Evolutionary conservation across 2,888 invertebrate genomes (phyloP), one percentile per base, ranked within the genome.

Genomic region (Ophion costatus): DNA sequence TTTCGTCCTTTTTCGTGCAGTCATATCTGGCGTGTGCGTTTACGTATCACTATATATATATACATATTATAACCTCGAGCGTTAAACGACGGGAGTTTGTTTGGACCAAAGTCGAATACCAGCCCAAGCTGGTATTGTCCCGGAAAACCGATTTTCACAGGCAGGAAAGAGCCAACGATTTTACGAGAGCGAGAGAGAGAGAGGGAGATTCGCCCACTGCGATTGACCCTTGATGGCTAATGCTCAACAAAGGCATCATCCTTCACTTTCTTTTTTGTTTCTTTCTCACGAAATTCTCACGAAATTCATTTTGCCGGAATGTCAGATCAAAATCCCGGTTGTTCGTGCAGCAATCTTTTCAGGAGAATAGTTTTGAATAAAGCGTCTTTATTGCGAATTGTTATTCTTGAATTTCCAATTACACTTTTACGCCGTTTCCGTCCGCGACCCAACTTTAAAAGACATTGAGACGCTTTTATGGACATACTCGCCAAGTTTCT

Each of bases 1-100:
- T 74, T 57, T 56, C 64, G 0, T 4, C 29, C 45, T 14, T 61
- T 57, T 80, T 74, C 38, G 5, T 57, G 17, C 63, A 33, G 17
- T 14, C 45, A 14, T 11, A 4, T 45, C 14, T 14, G 45, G 4
- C 45, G 45, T 24, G 7, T 20, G 20, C 14, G 10, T 38, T 73
- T 24, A n/a, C 38, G 38, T 38, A 38, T 38, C 2, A 45, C 24
- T 29, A 29, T 70, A 29, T 29, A 56, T 51, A 70, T 70, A 56
- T 70, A 57, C 56, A 42, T 42, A 67, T 64, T 75, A 76, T 66
- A 59, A 75, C 83, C 76, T 38, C 59, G 33, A 76, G 71, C 70
- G 33, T 29, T 77, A 61, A 76, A 75, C 79, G 75, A 64, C 29
- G 66, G 64, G 59, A 83, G 76, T 83, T 83, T 76, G 83, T 83